Base-by-base conservation (phyloP, 2,113 vertebrate species). In the Lagopus muta region DNA sequence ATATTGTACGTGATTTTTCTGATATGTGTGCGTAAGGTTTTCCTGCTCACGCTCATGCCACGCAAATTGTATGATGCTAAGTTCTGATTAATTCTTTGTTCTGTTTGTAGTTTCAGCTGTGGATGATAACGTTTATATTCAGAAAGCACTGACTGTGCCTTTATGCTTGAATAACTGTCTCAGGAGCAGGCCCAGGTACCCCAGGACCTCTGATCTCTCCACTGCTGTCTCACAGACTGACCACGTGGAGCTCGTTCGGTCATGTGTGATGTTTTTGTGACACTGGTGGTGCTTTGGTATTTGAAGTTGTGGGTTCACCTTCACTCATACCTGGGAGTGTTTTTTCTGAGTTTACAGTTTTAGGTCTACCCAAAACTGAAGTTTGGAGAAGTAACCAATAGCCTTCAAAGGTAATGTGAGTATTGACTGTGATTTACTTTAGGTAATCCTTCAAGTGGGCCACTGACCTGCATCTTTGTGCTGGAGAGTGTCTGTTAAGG, bases 61-160 rank as follows among this genome's bases (percentile, higher is more conserved):
- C 73, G 34, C 61, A 85, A 60, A 67, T 85, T 52, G 34, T 4
- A 15, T 36, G 78, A 57, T 45, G 13, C 62, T 65, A 73, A 76
- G 27, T 79, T 87, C 61, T 84, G 77, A 88, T 36, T 82, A 57
- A 92, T 48, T 36, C 54, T 82, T 82, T 82, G 30, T 85, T 91
- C 62, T 12, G 6, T 0, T 57, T 60, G 13, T 62, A 66, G 20
- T 57, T 85, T 69, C 85, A 91, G 71, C 67, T 76, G n/a, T 73
- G 24, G 8, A 6, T 79, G 75, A 70, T 57, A 75, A 61, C 0
- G 0, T 69, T 27, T 52, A 38, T 32, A 34, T 45, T 81, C 47
- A 42, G 80, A 45, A 66, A 64, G 32, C 38, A 62, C 18, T 34
- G 36, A 8, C 62, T 34, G 20, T 50, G 28, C 36, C 55, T 74